Evolutionary conservation across 2,113 vertebrate genomes (phyloP).

Genomic region (Hydrochoerus hydrochaeris): DNA sequence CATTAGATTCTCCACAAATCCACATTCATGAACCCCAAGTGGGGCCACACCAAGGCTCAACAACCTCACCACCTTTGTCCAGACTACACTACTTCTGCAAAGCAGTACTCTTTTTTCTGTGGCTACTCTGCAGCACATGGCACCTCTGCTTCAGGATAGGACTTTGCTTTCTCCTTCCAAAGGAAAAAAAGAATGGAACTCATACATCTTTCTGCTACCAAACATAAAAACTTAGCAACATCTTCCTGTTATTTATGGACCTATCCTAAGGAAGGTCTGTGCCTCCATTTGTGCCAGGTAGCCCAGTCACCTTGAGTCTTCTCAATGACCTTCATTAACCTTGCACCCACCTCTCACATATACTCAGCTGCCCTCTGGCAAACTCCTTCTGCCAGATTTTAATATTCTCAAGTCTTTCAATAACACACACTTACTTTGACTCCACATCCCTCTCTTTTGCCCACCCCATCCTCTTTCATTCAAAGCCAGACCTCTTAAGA

Average conservation of each 20-base stretch:
- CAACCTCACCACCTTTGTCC: not conserved
- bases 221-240: conserved; percentile 7
- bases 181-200: not conserved
- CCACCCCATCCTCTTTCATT: not conserved
- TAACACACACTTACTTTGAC: not conserved
- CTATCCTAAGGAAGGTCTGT: not conserved
- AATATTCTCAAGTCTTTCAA: not conserved
- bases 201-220: conserved; percentile 3
- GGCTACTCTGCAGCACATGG: not conserved
- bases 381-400: not conserved
- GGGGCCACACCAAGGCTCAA: not conserved
- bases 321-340: not conserved
- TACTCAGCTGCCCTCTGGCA: not conserved
- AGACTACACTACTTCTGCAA: not conserved
- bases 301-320: not conserved
- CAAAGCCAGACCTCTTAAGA: not conserved
- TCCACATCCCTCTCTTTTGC: not conserved
- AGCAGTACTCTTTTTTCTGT: not conserved
- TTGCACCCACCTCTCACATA: not conserved
- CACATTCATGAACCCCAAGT: not conserved
- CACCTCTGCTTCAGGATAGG: not conserved
- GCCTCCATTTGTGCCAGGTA: not conserved
- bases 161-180: conserved; percentile 57
- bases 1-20: not conserved
- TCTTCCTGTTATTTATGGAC: not conserved